Evolutionary conservation across 2,113 vertebrate genomes (phyloP), one percentile per base, ranked within the genome.

Genomic region (Corythornis vintsioides): DNA sequence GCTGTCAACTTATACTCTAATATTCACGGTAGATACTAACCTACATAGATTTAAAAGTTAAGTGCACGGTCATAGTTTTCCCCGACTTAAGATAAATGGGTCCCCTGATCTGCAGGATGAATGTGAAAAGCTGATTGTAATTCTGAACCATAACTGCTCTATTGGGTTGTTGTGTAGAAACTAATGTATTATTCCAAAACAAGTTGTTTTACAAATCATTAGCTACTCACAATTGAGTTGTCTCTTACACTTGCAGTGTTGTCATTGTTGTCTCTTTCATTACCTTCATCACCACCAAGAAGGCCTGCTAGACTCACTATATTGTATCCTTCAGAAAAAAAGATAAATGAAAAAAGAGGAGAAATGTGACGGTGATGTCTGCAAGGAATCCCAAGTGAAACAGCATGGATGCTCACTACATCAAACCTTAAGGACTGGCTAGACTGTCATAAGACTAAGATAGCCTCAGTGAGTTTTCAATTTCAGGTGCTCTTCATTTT

Each of bases 11-110:
- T 6, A 3, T 15, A 20, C 5, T 0, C 3, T 13, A 1, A 15
- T 17, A 7, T 1, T 6, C 7, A 1, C 7, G 9, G 13, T 9
- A 3, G 28, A 9, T 13, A 13, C 40, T n/a, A 15, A 18, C 3
- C 24, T 28, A 1, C 3, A 1, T 6, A 8, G 38, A 38, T 38
- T 38, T 38, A 38, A 38, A 38, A 38, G 28, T 3, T 29, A 22
- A 17, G 8, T 1, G 0, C 0, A n/a, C n/a, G n/a, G n/a, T n/a
- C 7, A 1, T 6, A 5, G 33, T 42, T 18, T 38, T 20, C 21
- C 13, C 7, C 3, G 26, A 2, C 11, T 28, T 13, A 1, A 1
- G 2, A 15, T 33, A 10, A 31, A 0, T 5, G 9, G 28, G 11
- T 2, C 11, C 1, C 0, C 13, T 20, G 9, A 1, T 21, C 12